Conservation (phyloP, 2,888 invertebrate species). For the Deilephila porcellus region DNA sequence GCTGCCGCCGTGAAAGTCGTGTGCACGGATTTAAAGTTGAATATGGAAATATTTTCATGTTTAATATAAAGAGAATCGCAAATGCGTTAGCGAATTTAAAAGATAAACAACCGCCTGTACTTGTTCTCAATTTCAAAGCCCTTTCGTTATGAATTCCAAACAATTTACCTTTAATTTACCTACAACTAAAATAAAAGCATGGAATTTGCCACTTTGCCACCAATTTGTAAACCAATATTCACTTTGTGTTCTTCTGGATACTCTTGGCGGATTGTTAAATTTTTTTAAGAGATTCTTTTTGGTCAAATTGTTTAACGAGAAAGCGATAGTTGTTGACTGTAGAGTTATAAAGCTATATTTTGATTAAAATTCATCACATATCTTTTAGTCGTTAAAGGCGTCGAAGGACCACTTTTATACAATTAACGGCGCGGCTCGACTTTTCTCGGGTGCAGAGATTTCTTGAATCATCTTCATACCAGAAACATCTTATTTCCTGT, state of each 20-base stretch:
- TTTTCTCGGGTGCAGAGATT: too few species aligned
- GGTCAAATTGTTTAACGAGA: too few species aligned
- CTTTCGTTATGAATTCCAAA: not conserved
- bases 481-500: too few species aligned
- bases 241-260: not conserved
- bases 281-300: too few species aligned
- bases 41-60: not conserved
- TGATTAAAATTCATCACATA: too few species aligned
- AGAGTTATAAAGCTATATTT: too few species aligned
- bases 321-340: too few species aligned
- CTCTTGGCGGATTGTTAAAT: not conserved
- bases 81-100: not conserved
- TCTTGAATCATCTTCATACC: too few species aligned
- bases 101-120: not conserved
- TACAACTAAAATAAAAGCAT: not conserved
- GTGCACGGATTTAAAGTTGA: not conserved
- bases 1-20: not conserved
- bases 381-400: too few species aligned
- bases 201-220: too few species aligned
- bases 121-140: not conserved
- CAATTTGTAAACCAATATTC: not conserved
- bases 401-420: too few species aligned
- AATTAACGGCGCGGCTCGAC: too few species aligned
- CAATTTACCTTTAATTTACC: conserved; percentile 1
- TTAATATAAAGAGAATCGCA: not conserved